Evolutionary conservation across 2,113 vertebrate species (phyloP).

Genomic region (Ia io): DNA sequence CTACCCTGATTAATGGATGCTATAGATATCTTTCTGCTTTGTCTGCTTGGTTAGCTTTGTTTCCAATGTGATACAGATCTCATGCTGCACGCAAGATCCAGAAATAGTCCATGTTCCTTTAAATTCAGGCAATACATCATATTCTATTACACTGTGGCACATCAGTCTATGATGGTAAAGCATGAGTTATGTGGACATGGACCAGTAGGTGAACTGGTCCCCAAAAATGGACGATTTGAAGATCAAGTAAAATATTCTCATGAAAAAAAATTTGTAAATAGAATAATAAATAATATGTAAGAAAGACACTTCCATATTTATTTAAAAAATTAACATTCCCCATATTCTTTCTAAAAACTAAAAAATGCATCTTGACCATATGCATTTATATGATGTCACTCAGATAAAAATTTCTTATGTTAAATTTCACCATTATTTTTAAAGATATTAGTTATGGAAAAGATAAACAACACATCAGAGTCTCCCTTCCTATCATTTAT

Average conservation of each 20-base stretch:
- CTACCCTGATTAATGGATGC: constrained; percentile 84
- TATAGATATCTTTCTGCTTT: constrained; percentile 82
- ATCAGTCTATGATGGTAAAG: constrained; percentile 82
- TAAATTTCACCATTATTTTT: constrained; percentile 39
- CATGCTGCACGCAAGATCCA: constrained; percentile 79
- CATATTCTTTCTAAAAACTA: not conserved
- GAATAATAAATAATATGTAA: constrained; percentile 30
- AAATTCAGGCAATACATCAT: constrained; percentile 88
- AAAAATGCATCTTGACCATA: not conserved
- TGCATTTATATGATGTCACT: not conserved
- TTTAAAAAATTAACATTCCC: constrained; percentile 22
- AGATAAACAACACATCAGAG: constrained; percentile 21
- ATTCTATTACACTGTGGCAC: constrained; percentile 84
- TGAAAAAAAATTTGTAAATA: constrained; percentile 24
- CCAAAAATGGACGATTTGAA: constrained; percentile 72
- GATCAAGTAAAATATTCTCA: constrained; percentile 70
- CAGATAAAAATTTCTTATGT: constrained; percentile 17
- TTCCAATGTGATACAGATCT: constrained; percentile 87
- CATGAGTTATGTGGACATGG: constrained; percentile 84
- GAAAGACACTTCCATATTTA: not conserved
- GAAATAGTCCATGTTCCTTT: constrained; percentile 85
- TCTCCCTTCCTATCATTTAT: not conserved
- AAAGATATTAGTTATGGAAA: constrained; percentile 38
- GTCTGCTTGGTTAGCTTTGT: constrained; percentile 87
- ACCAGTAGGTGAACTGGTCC: constrained; percentile 76